Conservation (phyloP, 2,888 invertebrate genomes). For the Pherbina coryleti region DNA sequence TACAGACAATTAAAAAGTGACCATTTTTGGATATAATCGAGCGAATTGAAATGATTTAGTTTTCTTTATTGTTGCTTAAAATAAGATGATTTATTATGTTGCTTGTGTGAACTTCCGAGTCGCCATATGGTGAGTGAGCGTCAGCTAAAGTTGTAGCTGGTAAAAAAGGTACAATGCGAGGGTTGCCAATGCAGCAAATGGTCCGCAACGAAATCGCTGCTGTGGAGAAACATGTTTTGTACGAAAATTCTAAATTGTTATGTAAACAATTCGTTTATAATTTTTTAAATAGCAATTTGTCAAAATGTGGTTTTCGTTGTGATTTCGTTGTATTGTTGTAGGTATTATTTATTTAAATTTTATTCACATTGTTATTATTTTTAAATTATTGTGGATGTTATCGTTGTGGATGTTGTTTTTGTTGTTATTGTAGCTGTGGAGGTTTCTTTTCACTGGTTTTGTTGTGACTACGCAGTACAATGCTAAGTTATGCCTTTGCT, state of each 20-base stretch:
- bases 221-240: background rate
- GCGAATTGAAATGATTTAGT: too few species aligned
- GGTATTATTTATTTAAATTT: constrained; percentile 36
- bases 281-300: constrained; percentile 22
- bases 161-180: background rate
- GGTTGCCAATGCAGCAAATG: background rate
- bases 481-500: constrained; percentile 41
- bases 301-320: constrained; percentile 25
- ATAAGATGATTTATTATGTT: background rate
- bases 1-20: too few species aligned
- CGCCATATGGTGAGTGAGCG: background rate
- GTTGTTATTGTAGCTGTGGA: constrained; percentile 23
- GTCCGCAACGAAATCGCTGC: background rate
- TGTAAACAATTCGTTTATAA: constrained; percentile 4
- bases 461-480: background rate
- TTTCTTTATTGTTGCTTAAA: too few species aligned
- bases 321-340: constrained; percentile 17
- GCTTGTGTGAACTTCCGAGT: background rate
- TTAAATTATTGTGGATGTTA: background rate
- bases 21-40: too few species aligned
- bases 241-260: background rate
- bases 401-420: constrained; percentile 8
- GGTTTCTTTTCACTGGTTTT: background rate
- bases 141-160: background rate
- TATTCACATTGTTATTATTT: constrained; percentile 30